Evolutionary conservation across 2,113 vertebrate species (phyloP).

Genomic region (Ceyx melanurus): DNA sequence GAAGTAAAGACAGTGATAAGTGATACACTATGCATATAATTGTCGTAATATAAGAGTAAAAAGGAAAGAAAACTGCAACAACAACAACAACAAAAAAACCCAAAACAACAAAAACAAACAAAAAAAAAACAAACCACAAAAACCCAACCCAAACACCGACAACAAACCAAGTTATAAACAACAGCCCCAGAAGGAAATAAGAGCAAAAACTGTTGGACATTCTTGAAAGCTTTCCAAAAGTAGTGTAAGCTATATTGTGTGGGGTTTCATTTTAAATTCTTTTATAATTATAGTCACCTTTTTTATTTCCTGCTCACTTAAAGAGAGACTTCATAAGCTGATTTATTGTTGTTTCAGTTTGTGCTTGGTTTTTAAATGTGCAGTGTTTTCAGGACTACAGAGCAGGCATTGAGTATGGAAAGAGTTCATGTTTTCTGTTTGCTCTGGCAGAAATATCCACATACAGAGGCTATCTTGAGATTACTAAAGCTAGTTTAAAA

Average conservation of each 20-base stretch:
- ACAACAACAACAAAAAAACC: background rate
- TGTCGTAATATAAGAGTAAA: background rate
- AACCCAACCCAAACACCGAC: background rate
- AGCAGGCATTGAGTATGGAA: background rate
- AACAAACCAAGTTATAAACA: background rate
- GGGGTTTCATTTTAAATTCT: background rate
- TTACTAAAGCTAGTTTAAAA: background rate
- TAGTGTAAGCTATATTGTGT: background rate
- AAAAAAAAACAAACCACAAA: background rate
- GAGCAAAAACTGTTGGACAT: background rate
- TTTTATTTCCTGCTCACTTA: slow-evolving; percentile 6
- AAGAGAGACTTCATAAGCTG: background rate
- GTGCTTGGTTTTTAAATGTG: background rate
- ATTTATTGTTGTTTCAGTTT: background rate
- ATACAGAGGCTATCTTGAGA: background rate
- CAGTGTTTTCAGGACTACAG: background rate
- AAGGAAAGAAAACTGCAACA: background rate
- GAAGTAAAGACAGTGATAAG: background rate
- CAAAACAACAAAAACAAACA: background rate
- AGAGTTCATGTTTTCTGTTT: background rate
- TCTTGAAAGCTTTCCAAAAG: slow-evolving; percentile 22
- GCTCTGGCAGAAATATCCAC: background rate
- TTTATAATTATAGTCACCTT: background rate
- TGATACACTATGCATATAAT: too few species aligned
- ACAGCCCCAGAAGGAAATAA: background rate